phyloP scores from a whole-genome alignment of 2,113 vertebrate genomes.

The Phrynocephalus versicolor region DNA sequence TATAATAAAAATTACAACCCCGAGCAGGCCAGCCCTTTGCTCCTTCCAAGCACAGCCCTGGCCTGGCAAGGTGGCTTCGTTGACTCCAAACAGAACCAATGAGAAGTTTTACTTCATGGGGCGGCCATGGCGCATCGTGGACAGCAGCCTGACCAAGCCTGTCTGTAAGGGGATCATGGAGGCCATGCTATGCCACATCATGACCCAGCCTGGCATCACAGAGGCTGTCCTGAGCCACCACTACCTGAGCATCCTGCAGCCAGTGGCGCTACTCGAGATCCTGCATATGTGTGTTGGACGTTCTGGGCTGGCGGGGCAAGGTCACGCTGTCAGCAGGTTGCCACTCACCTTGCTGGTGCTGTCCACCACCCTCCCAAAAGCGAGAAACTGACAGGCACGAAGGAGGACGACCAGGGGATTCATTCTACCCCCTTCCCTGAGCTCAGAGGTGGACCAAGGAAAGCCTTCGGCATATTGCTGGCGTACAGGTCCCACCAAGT shows the following conservation, averaged over 20 bases:
- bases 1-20: too few relatives aligned
- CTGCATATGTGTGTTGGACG: conserved; percentile 78
- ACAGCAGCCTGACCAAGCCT: conserved; percentile 85
- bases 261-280: conserved; percentile 83
- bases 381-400: too few relatives aligned
- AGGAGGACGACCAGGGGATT: too few relatives aligned
- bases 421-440: too few relatives aligned
- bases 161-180: conserved; percentile 98
- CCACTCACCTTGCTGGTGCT: too few relatives aligned
- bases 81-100: conserved; percentile 47
- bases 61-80: too few relatives aligned
- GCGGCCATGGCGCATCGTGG: conserved; percentile 92
- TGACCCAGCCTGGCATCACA: conserved; percentile 84
- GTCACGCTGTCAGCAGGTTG: too few relatives aligned
- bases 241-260: conserved; percentile 87
- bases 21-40: not conserved
- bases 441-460: too few relatives aligned
- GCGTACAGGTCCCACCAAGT: too few relatives aligned
- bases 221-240: conserved; percentile 81
- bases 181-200: conserved; percentile 87
- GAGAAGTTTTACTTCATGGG: conserved; percentile 80
- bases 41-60: not conserved
- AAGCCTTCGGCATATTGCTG: too few relatives aligned
- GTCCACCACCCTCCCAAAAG: too few relatives aligned
- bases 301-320: not conserved